Evolutionary conservation across 2,888 invertebrate genomes (phyloP).

Genomic region (Cryptophagus acutangulus): DNA sequence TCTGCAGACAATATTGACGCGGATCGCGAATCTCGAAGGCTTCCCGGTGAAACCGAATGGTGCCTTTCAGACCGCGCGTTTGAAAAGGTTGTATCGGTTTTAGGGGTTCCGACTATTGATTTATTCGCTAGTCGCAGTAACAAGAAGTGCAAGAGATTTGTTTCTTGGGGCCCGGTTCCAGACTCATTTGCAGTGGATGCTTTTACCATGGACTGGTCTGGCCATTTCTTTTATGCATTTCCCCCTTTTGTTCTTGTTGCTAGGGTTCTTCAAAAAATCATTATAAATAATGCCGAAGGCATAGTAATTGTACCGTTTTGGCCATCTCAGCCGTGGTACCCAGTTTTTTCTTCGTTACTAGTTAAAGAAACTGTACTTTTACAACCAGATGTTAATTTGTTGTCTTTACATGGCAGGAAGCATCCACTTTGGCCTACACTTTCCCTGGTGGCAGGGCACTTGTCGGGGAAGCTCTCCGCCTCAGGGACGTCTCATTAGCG

Average conservation of each 20-base stretch:
- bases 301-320: conserved; percentile 17
- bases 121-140: too few species aligned
- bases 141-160: conserved; percentile 8
- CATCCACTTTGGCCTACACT: conserved; percentile 10
- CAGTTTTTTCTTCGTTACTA: conserved; percentile 5
- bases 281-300: conserved; percentile 14
- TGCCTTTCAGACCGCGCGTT: too few species aligned
- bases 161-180: conserved; percentile 13
- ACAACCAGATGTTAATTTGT: conserved; percentile 5
- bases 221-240: conserved; percentile 18
- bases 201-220: conserved; percentile 16
- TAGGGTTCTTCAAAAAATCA: conserved; percentile 15
- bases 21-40: too few species aligned
- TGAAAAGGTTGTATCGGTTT: too few species aligned
- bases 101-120: too few species aligned
- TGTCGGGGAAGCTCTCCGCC: conserved; percentile 8
- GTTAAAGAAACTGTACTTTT: conserved; percentile 3
- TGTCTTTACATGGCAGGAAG: conserved; percentile 8
- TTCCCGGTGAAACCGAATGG: too few species aligned
- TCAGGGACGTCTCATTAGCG: conserved; percentile 5
- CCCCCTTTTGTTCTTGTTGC: conserved; percentile 17
- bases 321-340: conserved; percentile 6
- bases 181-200: conserved; percentile 16
- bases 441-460: conserved; percentile 12
- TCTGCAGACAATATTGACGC: too few species aligned